phyloP scores from a whole-genome alignment of 1,140 invertebrate species.

The Latrodectus geometricus region DNA sequence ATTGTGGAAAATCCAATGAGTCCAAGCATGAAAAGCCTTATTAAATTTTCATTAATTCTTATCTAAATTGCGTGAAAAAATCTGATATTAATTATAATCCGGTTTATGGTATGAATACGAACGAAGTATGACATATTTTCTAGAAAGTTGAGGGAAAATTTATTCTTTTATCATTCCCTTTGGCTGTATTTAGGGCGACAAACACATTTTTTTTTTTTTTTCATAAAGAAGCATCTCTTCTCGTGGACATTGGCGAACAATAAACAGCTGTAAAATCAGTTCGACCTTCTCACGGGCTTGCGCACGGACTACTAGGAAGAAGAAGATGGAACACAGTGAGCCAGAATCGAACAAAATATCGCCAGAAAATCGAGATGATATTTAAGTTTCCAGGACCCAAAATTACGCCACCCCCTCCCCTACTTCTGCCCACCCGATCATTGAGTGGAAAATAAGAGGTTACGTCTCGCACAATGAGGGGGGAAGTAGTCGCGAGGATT shows the following conservation, averaged over 20 bases:
- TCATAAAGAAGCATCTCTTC: too few relatives aligned
- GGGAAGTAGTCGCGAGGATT: not conserved
- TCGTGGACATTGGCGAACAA: not conserved
- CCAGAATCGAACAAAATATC: slow-evolving; percentile 5
- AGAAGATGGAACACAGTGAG: slow-evolving; percentile 28
- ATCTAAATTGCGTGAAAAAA: too few relatives aligned
- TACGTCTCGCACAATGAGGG: not conserved
- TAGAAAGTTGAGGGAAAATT: too few relatives aligned
- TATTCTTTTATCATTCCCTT: too few relatives aligned
- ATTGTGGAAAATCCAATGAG: too few relatives aligned
- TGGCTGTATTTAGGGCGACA: too few relatives aligned
- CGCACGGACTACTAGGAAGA: slow-evolving; percentile 7
- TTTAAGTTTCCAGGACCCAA: slow-evolving; percentile 36
- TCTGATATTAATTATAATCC: too few relatives aligned
- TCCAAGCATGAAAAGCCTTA: too few relatives aligned
- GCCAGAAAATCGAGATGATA: slow-evolving; percentile 45
- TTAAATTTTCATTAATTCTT: too few relatives aligned
- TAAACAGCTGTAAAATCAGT: slow-evolving; percentile 53
- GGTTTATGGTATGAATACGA: too few relatives aligned
- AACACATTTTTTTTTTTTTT: too few relatives aligned
- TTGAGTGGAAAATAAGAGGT: slow-evolving; percentile 60
- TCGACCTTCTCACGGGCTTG: slow-evolving; percentile 26
- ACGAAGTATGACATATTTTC: too few relatives aligned
- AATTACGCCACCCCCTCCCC: slow-evolving; percentile 29
- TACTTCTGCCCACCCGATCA: slow-evolving; percentile 5